phyloP scores from a whole-genome alignment of 2,113 vertebrate genomes.

The Callopanchax toddi region DNA sequence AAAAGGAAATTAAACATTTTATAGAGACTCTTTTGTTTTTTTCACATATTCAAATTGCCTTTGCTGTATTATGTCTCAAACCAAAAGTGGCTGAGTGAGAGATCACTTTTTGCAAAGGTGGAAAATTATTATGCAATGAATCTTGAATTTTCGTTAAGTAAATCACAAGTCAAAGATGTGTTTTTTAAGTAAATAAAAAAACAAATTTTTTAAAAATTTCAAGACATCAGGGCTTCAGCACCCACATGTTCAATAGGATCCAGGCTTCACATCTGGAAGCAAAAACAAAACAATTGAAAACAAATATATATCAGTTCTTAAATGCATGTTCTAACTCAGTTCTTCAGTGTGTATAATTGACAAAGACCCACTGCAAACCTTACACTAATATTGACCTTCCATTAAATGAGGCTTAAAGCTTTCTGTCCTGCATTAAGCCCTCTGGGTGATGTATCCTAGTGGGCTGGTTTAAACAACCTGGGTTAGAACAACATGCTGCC shows the following conservation, averaged over 20 bases:
- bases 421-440: conserved; percentile 30
- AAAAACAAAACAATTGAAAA: conserved; percentile 19
- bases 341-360: conserved; percentile 63
- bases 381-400: conserved; percentile 77
- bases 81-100: too few relatives aligned
- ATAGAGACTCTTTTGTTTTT: neutral
- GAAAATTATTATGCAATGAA: neutral
- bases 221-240: neutral
- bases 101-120: too few relatives aligned
- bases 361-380: conserved; percentile 54
- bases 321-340: conserved; percentile 32
- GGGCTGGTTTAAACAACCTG: conserved; percentile 67
- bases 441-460: conserved; percentile 57
- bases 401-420: conserved; percentile 58
- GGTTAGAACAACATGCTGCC: conserved; percentile 74
- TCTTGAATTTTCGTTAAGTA: conserved; percentile 1
- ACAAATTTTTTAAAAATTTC: conserved; percentile 5
- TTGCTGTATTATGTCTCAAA: too few relatives aligned
- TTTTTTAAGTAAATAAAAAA: too few relatives aligned
- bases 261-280: neutral
- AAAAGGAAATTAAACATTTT: conserved; percentile 1
- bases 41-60: neutral
- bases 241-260: neutral
- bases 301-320: conserved; percentile 37
- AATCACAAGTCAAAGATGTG: too few relatives aligned